A percentile compares a stretch with the other conserved stretches of the same genome.
phyloP scores from a whole-genome alignment of 2,888 invertebrate species.

The Teleogryllus oceanicus region DNA sequence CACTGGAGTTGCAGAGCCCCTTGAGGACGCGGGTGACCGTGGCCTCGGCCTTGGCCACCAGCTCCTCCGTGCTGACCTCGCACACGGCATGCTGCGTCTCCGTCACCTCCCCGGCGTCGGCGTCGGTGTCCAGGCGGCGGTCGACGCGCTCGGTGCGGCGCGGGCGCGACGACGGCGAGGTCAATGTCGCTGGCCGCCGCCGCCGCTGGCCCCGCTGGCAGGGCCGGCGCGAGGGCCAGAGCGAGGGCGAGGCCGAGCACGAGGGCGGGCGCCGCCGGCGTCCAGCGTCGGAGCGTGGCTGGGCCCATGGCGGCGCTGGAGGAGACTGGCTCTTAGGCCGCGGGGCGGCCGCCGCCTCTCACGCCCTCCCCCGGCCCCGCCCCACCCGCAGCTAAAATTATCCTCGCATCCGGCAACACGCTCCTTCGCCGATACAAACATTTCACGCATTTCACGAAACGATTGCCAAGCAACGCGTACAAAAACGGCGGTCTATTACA shows the following conservation, averaged over 20 bases:
- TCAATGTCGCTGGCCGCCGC: background rate
- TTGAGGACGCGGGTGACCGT: conserved; percentile 47
- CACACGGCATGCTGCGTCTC: conserved; percentile 48
- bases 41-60: conserved; percentile 47
- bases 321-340: too few relatives aligned
- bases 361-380: too few relatives aligned
- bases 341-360: too few relatives aligned
- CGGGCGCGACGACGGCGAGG: background rate
- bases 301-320: too few relatives aligned
- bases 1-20: conserved; percentile 46
- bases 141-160: background rate
- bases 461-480: too few relatives aligned
- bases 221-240: background rate
- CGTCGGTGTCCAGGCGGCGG: background rate
- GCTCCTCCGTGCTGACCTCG: conserved; percentile 46
- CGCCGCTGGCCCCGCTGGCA: background rate
- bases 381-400: too few relatives aligned
- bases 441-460: too few relatives aligned
- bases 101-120: conserved; percentile 40
- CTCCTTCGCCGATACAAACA: too few relatives aligned
- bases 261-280: too few relatives aligned
- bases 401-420: too few relatives aligned
- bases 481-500: too few relatives aligned
- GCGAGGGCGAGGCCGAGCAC: background rate
- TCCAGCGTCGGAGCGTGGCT: too few relatives aligned